Base-by-base conservation (phyloP, 2,113 vertebrate genomes). In the Rhynchomys soricoides region DNA sequence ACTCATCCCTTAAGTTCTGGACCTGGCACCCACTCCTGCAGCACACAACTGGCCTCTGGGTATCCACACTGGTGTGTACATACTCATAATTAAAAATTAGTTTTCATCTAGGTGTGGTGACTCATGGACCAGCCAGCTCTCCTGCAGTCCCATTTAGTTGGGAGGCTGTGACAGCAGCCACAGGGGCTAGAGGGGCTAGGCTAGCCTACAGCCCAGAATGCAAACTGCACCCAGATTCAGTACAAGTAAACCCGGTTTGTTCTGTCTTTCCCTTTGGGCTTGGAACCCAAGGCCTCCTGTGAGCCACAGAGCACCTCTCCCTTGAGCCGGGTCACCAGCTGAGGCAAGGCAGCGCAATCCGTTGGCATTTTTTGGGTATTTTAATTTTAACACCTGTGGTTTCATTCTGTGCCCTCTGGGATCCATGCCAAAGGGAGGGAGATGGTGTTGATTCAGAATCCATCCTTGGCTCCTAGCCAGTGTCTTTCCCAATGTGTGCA, bases 1-100 rank as follows among this genome's bases (percentile, higher is more conserved):
- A 34, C 24, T 62, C n/a, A 29, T 40, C 13, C 13, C 24, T 12
- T 59, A 62, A 83, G 55, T 29, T 43, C 7, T 7, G 16, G 62
- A 7, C 22, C 81, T 17, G 40, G 40, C n/a, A 31, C n/a, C n/a
- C n/a, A 26, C 1, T 1, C 79, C 22, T 82, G 78, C 37, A 59
- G 3, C 11, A n/a, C 52, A 40, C 55, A 26, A 13, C 78, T 55
- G 77, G 21, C 52, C 37, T n/a, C 78, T n/a, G 52, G 10, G 52
- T 0, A 13, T 24, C 10, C 52, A 24, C 37, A 12, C 50, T 24
- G 2, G 4, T 37, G 3, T 6, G 4, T 19, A 37, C 16, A 37
- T 50, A 37, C 26, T 2, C 15, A 37, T 8, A 71, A n/a, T 71
- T 21, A 71, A n/a, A 17, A 71, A 71, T 19, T 19, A 19, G 68